Conservation (phyloP, 1,140 invertebrate genomes). For the Caenorhabditis elegans region WBcel235 BX284606.5:4927001-4927500, state of each 20-base stretch:
- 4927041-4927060: background rate
- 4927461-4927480: background rate
- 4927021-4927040: background rate
- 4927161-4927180: background rate
- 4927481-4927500: background rate
- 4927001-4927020: slow-evolving; percentile 3
- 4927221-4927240: background rate
- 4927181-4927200: slow-evolving; percentile 11
- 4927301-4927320: background rate
- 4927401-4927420: background rate
- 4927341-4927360: background rate
- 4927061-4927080: background rate
- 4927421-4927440: background rate
- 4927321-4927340: background rate
- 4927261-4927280: background rate
- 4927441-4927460: slow-evolving; percentile 19
- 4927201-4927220: slow-evolving; percentile 22
- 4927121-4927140: background rate
- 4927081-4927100: background rate
- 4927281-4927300: too few species aligned
- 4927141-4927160: background rate
- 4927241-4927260: background rate
- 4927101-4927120: background rate
- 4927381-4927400: background rate
- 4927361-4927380: slow-evolving; percentile 11